These are phyloP conservation scores for Micoletzkya japonica DNA, from an alignment of 2,888 invertebrate species.

Conservation along the genomic window DNA sequence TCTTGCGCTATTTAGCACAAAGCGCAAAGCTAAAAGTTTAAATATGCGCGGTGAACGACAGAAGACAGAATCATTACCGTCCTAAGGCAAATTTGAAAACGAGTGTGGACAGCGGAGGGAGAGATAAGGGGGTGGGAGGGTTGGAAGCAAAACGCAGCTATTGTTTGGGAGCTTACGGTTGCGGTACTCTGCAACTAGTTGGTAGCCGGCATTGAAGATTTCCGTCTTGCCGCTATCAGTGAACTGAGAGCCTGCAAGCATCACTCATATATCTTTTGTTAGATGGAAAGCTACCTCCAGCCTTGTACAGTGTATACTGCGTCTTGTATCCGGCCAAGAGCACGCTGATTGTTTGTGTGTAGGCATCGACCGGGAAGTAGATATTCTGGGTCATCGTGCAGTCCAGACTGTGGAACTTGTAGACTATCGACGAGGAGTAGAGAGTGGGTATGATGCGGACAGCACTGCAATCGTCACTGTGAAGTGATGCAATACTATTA, in stretches of 20 bases:
- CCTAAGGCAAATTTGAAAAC: too few species aligned
- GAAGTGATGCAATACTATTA: too few species aligned
- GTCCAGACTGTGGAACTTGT: constrained; percentile 9
- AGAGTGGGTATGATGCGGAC: constrained; percentile 11
- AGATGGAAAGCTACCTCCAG: background rate
- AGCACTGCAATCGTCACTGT: background rate
- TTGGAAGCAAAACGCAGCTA: too few species aligned
- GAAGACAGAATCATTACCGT: background rate
- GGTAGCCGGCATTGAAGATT: background rate
- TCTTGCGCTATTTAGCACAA: too few species aligned
- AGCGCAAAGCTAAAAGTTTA: too few species aligned
- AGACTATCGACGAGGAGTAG: constrained; percentile 18
- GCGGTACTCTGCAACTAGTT: constrained; percentile 3
- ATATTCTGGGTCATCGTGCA: background rate
- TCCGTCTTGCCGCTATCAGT: background rate
- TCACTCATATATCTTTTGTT: background rate
- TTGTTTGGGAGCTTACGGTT: constrained; percentile 18
- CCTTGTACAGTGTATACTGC: background rate
- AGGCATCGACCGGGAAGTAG: constrained; percentile 49
- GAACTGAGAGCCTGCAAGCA: background rate
- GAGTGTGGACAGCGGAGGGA: too few species aligned
- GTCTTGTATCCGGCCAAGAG: constrained; percentile 30
- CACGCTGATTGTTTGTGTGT: constrained; percentile 44
- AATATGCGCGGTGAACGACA: too few species aligned
- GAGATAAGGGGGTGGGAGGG: too few species aligned